A percentile compares a stretch with the other conserved stretches of the same genome.
phyloP scores from a whole-genome alignment of 2,797 vertebrate genomes.

The Jordanella pulchra region DNA sequence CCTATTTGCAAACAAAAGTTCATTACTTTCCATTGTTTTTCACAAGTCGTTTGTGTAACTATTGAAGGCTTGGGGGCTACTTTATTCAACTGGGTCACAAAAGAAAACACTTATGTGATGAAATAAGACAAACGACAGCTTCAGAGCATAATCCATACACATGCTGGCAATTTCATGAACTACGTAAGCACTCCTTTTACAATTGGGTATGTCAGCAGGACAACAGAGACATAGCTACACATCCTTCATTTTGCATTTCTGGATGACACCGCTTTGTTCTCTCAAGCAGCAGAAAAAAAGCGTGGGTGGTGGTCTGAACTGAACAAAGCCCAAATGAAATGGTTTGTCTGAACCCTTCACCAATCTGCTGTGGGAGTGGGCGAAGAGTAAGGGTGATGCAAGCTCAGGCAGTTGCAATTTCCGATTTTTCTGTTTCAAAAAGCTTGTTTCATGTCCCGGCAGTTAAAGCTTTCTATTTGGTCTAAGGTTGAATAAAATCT shows the following conservation, averaged over 20 bases:
- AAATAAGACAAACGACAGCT: slow-evolving; percentile 1
- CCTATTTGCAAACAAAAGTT: slow-evolving; percentile 44
- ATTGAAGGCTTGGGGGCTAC: slow-evolving; percentile 44
- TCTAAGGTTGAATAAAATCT: slow-evolving; percentile 45
- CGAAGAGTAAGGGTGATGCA: slow-evolving; percentile 52
- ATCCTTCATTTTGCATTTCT: slow-evolving; percentile 7
- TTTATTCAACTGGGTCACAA: slow-evolving; percentile 54
- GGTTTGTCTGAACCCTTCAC: slow-evolving; percentile 53
- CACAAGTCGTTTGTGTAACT: slow-evolving; percentile 47
- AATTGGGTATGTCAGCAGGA: slow-evolving; percentile 23
- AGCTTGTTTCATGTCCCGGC: slow-evolving; percentile 50
- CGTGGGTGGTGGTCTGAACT: slow-evolving; percentile 52
- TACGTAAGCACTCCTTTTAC: slow-evolving; percentile 17
- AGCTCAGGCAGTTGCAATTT: slow-evolving; percentile 51
- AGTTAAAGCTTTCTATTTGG: slow-evolving; percentile 53
- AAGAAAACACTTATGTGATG: slow-evolving; percentile 28
- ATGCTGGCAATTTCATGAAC: slow-evolving; percentile 24
- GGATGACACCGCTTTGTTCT: slow-evolving; percentile 15
- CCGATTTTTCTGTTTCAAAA: slow-evolving; percentile 63
- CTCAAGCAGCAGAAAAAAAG: slow-evolving; percentile 39
- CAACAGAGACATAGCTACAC: slow-evolving; percentile 13
- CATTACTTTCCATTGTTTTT: slow-evolving; percentile 39
- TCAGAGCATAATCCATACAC: slow-evolving; percentile 7
- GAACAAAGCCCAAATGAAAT: slow-evolving; percentile 43
- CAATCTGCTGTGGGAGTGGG: slow-evolving; percentile 56